Base-by-base conservation (phyloP, 2,888 invertebrate species). In the Eulithis prunata region DNA sequence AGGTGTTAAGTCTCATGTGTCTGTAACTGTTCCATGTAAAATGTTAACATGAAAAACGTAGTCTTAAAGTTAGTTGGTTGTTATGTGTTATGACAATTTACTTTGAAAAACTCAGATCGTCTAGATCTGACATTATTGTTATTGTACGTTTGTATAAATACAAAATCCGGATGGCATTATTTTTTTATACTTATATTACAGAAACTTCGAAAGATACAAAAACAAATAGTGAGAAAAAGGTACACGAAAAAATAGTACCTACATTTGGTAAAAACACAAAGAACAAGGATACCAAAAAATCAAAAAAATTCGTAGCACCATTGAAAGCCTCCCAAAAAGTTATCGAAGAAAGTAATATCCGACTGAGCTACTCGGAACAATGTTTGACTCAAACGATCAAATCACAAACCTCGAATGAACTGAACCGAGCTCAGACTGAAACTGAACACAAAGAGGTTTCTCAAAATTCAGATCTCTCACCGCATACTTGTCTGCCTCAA, bases 231-330 rank as follows among this genome's bases (percentile, higher is more conserved):
- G 51, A 59, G 10, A 14, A 62, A 64, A 62, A 13, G n/a, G 51
- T 57, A 53, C 14, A 1, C 8, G 61, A 58, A 56, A 76, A 77
- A 73, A 78, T 79, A 64, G 62, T 80, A 59, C 85, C 82, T 3
- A 77, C 51, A 57, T 86, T 84, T 53, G 79, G 79, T 11, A 85
- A 84, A 73, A 74, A 72, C 65, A 70, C 32, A 47, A 57, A 63
- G 5, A 52, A 13, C 41, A 72, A 72, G 62, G 11, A 45, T 51
- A 13, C 43, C 3, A 54, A 57, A 2, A 83, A 81, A 68, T 45
- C 74, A 3, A 86, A 84, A 64, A 88, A 87, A 68, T 89, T 88
- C 57, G 64, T 81, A 2, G 80, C 85, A 2, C 87, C 89, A 0
- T 70, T 74, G 2, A 87, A 81, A 74, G 21, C 51, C n/a, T 66